Conservation (phyloP, 2,797 vertebrate species). For the Clarias laeviceps region DNA sequence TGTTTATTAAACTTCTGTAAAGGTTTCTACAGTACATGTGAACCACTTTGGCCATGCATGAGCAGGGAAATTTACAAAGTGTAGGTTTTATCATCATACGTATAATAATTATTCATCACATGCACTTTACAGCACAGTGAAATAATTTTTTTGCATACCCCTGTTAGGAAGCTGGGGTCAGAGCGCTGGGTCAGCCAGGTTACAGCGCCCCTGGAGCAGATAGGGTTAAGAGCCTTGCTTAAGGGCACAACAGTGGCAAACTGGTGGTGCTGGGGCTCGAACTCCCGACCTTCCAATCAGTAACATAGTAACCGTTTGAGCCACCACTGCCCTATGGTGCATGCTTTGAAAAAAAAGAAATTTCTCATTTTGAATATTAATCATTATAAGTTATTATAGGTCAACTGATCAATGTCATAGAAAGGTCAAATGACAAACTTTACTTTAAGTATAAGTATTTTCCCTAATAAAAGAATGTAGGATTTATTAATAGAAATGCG, state of each 20-base stretch:
- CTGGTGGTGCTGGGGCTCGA: no score
- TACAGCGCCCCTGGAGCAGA: no score
- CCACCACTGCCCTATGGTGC: no score
- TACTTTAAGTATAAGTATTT: background rate
- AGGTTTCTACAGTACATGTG: background rate
- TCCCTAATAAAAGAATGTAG: conserved; percentile 1
- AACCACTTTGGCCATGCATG: background rate
- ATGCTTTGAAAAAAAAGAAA: background rate
- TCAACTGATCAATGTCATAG: background rate
- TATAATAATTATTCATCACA: background rate
- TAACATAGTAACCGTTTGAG: no score
- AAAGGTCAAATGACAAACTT: background rate
- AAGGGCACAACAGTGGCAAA: no score
- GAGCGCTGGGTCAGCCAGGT: no score
- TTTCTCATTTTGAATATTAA: background rate
- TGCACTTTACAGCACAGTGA: no score
- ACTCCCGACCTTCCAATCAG: no score
- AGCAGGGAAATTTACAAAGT: background rate
- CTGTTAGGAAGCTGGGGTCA: no score
- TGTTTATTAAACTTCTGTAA: background rate
- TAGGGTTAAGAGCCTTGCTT: no score
- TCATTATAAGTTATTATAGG: background rate
- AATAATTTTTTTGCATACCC: no score
- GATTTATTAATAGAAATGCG: background rate
- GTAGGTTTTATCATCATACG: background rate